Conservation (phyloP, 2,113 vertebrate genomes). For the Oreochromis spilurus region DNA sequence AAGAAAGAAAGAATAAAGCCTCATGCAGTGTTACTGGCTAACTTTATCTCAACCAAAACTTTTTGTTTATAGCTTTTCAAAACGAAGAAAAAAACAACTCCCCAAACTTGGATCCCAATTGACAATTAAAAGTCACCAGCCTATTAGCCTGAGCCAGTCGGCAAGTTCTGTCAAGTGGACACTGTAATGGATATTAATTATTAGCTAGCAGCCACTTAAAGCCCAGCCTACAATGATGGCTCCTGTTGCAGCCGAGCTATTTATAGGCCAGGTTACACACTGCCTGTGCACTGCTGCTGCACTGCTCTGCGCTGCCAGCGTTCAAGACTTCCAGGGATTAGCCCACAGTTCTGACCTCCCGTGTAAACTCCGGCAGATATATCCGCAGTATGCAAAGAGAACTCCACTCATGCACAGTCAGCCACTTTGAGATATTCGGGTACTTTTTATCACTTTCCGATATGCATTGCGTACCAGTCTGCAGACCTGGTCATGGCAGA, state of each 20-base stretch:
- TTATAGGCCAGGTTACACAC: conserved; percentile 49
- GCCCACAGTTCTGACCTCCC: background rate
- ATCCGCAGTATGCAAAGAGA: background rate
- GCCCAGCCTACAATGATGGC: conserved; percentile 41
- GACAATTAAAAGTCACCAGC: background rate
- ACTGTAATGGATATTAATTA: conserved; percentile 71
- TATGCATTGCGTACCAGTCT: background rate
- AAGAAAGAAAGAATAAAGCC: fast-evolving
- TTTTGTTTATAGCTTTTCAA: background rate
- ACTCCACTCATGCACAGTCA: background rate
- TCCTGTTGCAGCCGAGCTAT: conserved; percentile 65
- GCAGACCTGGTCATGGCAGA: background rate
- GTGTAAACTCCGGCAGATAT: conserved; percentile 3
- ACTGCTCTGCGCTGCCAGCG: conserved; percentile 6
- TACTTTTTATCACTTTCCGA: background rate
- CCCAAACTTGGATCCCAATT: background rate
- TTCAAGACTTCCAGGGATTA: conserved; percentile 42
- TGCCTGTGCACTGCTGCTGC: conserved; percentile 15
- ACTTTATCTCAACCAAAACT: background rate
- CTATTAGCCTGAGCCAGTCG: conserved; percentile 9
- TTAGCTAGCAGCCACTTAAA: conserved; percentile 68
- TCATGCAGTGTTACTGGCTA: background rate
- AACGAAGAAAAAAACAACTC: background rate
- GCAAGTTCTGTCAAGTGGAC: conserved; percentile 38
- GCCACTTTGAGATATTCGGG: background rate